Evolutionary conservation across 2,113 vertebrate species (phyloP).

Genomic region (Corythornis madagascariensis): DNA sequence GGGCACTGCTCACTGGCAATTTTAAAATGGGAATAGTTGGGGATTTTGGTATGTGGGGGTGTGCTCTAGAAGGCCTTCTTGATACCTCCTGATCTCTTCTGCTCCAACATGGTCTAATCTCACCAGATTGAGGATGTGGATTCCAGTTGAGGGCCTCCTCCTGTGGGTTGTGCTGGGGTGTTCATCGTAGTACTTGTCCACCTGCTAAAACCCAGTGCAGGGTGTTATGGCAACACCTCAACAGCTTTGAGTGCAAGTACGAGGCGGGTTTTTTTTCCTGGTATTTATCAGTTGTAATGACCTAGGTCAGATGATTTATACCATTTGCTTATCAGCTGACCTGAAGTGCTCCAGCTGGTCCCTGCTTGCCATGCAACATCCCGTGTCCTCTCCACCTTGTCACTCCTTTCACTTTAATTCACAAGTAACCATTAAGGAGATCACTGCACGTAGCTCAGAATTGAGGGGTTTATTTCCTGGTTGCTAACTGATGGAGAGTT

Average conservation of each 20-base stretch:
- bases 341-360: constrained; percentile 18
- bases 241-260: neutral
- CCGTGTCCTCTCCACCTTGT: neutral
- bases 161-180: neutral
- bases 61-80: neutral
- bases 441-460: neutral
- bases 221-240: neutral
- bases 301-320: neutral
- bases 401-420: constrained; percentile 15
- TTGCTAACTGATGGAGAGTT: constrained; percentile 27
- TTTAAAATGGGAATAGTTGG: neutral
- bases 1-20: neutral
- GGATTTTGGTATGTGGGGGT: neutral
- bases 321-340: neutral
- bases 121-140: neutral
- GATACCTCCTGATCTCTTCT: neutral
- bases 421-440: constrained; percentile 15
- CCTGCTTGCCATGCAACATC: neutral
- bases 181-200: neutral
- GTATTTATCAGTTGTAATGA: neutral
- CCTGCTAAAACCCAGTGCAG: neutral
- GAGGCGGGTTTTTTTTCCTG: neutral
- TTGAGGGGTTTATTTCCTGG: neutral
- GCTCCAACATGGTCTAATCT: neutral
- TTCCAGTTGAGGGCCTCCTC: neutral